phyloP scores from a whole-genome alignment of 2,113 vertebrate genomes.

The Aptenodytes forsteri region DNA sequence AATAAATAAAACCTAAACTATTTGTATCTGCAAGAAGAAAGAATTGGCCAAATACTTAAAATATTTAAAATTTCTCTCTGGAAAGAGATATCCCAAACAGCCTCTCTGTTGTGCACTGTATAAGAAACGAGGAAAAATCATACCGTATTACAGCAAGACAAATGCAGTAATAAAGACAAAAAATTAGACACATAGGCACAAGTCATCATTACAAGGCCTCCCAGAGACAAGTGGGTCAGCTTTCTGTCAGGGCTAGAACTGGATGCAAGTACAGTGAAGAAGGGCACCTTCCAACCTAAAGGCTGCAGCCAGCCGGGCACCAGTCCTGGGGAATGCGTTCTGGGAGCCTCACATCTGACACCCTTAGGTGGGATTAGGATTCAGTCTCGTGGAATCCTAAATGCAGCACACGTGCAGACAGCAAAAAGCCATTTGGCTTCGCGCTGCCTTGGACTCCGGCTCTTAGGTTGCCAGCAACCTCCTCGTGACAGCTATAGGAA shows the following conservation, averaged over 20 bases:
- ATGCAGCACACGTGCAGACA: background rate
- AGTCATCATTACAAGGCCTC: background rate
- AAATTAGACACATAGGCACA: background rate
- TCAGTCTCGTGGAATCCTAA: background rate
- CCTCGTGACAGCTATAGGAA: background rate
- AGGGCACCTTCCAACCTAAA: background rate
- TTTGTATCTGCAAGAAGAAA: background rate
- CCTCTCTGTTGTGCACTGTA: background rate
- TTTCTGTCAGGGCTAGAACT: background rate
- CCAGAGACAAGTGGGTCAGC: background rate
- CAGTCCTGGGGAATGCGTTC: background rate
- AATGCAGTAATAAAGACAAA: conserved; percentile 9
- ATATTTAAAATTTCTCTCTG: background rate
- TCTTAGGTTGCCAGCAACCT: background rate
- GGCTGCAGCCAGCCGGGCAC: background rate
- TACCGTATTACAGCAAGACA: background rate
- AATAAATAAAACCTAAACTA: background rate
- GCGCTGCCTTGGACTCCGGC: background rate
- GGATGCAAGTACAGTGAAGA: background rate
- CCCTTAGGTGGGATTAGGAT: background rate
- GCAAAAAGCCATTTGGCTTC: background rate
- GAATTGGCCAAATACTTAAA: background rate
- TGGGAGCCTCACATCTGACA: background rate
- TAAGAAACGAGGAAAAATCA: background rate
- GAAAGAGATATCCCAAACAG: background rate